These are phyloP conservation scores for Xiphophorus couchianus DNA, from an alignment of 2,113 vertebrate species.

Conservation along the genomic window DNA sequence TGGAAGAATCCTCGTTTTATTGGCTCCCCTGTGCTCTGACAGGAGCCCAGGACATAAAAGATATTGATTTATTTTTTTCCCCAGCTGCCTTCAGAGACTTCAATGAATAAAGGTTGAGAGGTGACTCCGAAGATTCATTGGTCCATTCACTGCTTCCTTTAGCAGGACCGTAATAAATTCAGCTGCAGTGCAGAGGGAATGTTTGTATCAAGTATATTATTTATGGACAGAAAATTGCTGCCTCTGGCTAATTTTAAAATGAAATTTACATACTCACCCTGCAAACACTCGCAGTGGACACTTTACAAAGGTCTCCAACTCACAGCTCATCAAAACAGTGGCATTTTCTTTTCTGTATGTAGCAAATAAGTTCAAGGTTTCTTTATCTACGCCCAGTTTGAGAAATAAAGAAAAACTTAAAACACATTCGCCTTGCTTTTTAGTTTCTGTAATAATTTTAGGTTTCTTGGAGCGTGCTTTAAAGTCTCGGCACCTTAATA, in stretches of 20 bases:
- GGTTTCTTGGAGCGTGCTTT: constrained; percentile 18
- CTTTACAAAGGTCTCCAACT: constrained; percentile 22
- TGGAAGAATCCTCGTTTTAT: constrained; percentile 20
- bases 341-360: neutral
- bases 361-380: constrained; percentile 3
- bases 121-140: constrained; percentile 62
- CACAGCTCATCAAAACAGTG: neutral
- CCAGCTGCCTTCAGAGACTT: constrained; percentile 44
- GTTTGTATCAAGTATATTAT: constrained; percentile 72
- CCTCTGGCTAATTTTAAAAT: constrained; percentile 69
- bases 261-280: constrained; percentile 60
- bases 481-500: constrained; percentile 35
- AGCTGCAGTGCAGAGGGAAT: constrained; percentile 66
- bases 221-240: constrained; percentile 71
- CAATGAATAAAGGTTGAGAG: constrained; percentile 58
- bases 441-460: constrained; percentile 15
- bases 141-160: constrained; percentile 58
- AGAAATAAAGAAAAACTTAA: neutral
- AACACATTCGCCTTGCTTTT: neutral
- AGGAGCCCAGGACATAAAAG: neutral
- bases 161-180: constrained; percentile 68
- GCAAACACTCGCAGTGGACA: constrained; percentile 15
- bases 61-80: constrained; percentile 1
- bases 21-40: neutral
- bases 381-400: constrained; percentile 3